Evolutionary conservation across 2,888 invertebrate genomes (phyloP).

Genomic region (Nipponacmea schrenckii): DNA sequence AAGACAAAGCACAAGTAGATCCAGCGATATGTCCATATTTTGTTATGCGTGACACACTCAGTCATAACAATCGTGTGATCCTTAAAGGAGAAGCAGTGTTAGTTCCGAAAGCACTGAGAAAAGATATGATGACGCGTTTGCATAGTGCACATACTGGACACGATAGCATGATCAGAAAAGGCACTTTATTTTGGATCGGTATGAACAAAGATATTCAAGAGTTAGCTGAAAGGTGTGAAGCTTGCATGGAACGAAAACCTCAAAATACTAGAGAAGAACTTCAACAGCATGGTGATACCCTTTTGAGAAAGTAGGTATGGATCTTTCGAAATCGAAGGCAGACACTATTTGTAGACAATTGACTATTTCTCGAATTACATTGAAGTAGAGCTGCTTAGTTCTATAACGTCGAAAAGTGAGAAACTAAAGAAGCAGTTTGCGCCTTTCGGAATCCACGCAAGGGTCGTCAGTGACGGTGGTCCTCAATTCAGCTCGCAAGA

Average conservation of each 20-base stretch:
- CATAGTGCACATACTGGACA: conserved; percentile 17
- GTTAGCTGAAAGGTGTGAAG: conserved; percentile 27
- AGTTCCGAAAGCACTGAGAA: conserved; percentile 10
- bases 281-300: conserved; percentile 31
- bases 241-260: conserved; percentile 21
- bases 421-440: conserved; percentile 34
- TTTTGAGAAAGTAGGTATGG: conserved; percentile 35
- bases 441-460: conserved; percentile 22
- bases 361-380: conserved; percentile 36
- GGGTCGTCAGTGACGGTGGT: not conserved
- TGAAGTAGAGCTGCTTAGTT: conserved; percentile 33
- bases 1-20: conserved; percentile 8
- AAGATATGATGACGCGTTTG: not conserved
- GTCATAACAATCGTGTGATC: not conserved
- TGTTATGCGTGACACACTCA: conserved; percentile 19
- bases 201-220: conserved; percentile 32
- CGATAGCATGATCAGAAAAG: conserved; percentile 12
- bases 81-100: conserved; percentile 10
- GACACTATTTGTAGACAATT: conserved; percentile 35
- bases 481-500: not conserved
- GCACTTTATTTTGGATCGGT: conserved; percentile 31
- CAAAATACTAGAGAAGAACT: conserved; percentile 28
- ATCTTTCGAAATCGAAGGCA: conserved; percentile 33
- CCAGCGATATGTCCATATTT: conserved; percentile 10
- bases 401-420: too few species aligned